Percentiles rank a stretch among this genome's conserved stretches.
Evolutionary conservation across 2,113 vertebrate species (phyloP).

Genomic region (Sialia sialis): DNA sequence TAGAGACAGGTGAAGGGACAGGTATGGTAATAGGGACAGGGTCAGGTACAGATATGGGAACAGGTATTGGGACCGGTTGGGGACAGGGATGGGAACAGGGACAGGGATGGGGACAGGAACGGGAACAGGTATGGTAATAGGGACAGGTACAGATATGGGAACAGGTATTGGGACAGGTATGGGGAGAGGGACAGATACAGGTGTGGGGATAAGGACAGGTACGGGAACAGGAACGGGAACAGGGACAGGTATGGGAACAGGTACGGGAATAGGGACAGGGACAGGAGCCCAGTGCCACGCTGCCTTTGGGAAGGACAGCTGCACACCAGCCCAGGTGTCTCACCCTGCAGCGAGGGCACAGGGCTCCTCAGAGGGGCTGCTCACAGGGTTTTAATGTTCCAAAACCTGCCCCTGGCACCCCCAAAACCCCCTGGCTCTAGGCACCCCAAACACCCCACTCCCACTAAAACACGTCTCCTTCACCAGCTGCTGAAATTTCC

Average conservation of each 20-base stretch:
- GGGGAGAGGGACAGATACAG: not conserved
- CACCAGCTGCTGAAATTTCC: not conserved
- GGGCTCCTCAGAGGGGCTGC: not conserved
- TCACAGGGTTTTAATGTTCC: accelerated
- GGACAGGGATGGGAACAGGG: not conserved
- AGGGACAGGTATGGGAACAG: not conserved
- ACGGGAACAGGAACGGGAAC: accelerated
- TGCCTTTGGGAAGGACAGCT: accelerated
- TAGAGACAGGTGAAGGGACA: no score
- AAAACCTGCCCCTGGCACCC: not conserved
- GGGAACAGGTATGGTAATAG: accelerated
- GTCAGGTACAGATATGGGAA: no score
- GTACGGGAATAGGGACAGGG: not conserved
- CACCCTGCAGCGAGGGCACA: no score
- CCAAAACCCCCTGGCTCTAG: accelerated
- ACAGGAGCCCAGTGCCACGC: accelerated
- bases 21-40: accelerated
- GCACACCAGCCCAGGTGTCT: accelerated
- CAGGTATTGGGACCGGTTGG: not conserved
- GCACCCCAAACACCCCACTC: not conserved
- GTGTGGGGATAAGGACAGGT: accelerated
- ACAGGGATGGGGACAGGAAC: not conserved
- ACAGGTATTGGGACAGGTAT: not conserved
- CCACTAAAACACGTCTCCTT: accelerated
- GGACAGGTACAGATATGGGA: not conserved